A percentile compares a stretch with the other conserved stretches of the same genome.
phyloP scores from a whole-genome alignment of 2,888 invertebrate species.

The Pachydiplax longipennis region DNA sequence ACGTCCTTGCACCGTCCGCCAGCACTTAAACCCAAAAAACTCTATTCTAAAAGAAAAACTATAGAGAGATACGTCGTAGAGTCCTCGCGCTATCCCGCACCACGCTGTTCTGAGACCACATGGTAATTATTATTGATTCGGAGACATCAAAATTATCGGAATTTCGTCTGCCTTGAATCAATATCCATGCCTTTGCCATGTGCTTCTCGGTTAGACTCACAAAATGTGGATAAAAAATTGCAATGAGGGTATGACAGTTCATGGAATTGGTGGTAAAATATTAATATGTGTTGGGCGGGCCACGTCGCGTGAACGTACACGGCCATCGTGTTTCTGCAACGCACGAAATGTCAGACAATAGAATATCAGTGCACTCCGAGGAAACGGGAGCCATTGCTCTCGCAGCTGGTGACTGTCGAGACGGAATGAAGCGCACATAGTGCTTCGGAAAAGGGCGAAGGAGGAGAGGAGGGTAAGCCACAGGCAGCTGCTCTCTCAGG shows the following conservation, averaged over 20 bases:
- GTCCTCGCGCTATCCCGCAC: constrained; percentile 45
- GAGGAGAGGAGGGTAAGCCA: constrained; percentile 29
- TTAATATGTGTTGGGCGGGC: constrained; percentile 45
- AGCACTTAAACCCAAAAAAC: constrained; percentile 5
- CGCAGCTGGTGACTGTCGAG: constrained; percentile 52
- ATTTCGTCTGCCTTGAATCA: constrained; percentile 52
- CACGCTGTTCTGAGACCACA: constrained; percentile 50
- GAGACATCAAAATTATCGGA: constrained; percentile 53
- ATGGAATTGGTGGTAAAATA: constrained; percentile 31
- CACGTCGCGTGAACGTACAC: constrained; percentile 42
- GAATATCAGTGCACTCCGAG: constrained; percentile 47
- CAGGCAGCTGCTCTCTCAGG: constrained; percentile 48
- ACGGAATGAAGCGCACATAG: constrained; percentile 47
- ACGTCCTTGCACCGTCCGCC: constrained; percentile 19
- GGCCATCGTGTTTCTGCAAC: constrained; percentile 48
- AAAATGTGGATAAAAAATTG: constrained; percentile 9
- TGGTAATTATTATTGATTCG: constrained; percentile 53
- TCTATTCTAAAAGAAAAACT: constrained; percentile 19
- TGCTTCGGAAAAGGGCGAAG: constrained; percentile 17
- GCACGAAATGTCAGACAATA: constrained; percentile 51
- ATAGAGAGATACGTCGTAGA: constrained; percentile 43
- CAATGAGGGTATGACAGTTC: constrained; percentile 49
- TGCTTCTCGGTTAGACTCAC: constrained; percentile 48
- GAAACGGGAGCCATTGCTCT: constrained; percentile 51
- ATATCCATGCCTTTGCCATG: constrained; percentile 52